Base-by-base conservation (phyloP, 2,888 invertebrate species). In the Tenthredo mesomela region DNA sequence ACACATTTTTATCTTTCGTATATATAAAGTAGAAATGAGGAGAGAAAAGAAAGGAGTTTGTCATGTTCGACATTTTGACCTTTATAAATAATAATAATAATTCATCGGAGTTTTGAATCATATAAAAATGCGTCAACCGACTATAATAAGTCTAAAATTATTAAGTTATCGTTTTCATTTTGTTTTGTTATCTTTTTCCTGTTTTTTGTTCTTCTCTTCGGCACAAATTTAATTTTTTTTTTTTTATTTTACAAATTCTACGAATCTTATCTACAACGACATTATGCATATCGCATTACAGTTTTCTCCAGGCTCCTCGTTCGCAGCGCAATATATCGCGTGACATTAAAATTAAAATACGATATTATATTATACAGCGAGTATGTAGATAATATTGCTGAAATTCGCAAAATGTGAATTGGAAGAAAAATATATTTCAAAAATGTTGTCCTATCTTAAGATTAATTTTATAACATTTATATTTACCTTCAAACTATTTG, bases 401-500 rank as follows among this genome's bases (percentile, higher is more conserved):
- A n/a, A n/a, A 7, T n/a, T 54, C 7, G 54, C 54, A 18, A 4
- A 50, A 18, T 2, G n/a, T 18, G 18, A 18, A 2, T 50, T 50
- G 0, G 18, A 15, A 5, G 18, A 18, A 15, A 15, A 47, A n/a
- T n/a, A n/a, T n/a, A n/a, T n/a, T n/a, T n/a, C n/a, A n/a, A n/a
- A n/a, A n/a, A n/a, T n/a, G n/a, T n/a, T n/a, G n/a, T n/a, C n/a
- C n/a, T n/a, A n/a, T n/a, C n/a, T n/a, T n/a, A n/a, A n/a, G n/a
- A n/a, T n/a, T n/a, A n/a, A n/a, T n/a, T n/a, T n/a, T n/a, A n/a
- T n/a, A n/a, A n/a, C n/a, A n/a, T n/a, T n/a, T n/a, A n/a, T 61
- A 25, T 88, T 86, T 87, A 92, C 92, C 91, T 91, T 80, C 43
- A 89, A 86, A 37, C 87, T 87, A 7, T 89, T 87, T 0, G 89